Evolutionary conservation across 2,113 vertebrate genomes (phyloP), one percentile per base, ranked within the genome.

Genomic region (Deroptyus accipitrinus): DNA sequence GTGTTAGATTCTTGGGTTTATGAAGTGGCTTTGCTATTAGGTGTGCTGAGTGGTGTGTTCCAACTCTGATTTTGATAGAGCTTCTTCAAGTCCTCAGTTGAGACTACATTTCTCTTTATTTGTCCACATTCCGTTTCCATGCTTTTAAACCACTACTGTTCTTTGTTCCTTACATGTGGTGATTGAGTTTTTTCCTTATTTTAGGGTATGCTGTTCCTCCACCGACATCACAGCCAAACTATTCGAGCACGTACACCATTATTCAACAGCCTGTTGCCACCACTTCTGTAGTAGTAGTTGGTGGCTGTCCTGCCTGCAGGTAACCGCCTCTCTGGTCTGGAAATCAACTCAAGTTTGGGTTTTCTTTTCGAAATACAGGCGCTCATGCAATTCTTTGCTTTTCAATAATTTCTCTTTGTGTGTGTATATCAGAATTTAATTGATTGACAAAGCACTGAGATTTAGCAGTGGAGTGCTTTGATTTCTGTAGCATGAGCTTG

Each of bases 241-340:
- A 98, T n/a, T 57, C 98, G 4, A 98, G 95, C 92, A 98, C 98
- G 0, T 99, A 99, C 94, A 98, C 99, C 88, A 99, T 99, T 94
- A 98, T 99, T 73, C 99, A 99, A 11, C 99, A 99, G 51, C 95
- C 97, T 73, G 85, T 97, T 48, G 86, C 98, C 64, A 97, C 97
- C 94, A 98, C 98, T 30, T 99, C 99, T 39, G 99, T 99, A n/a
- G 99, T 99, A 52, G 99, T 99, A 64, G 99, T 99, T 39, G 99
- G 99, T 80, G 99, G 99, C 96, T 99, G 99, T 84, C 99, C 99
- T 2, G 99, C 99, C 70, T 99, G 99, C 99, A 99, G 99, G 99
- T 99, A 98, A 95, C 28, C 5, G 12, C 11, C 57, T 46, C 23
- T 83, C 8, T 7, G 7, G 33, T 27, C 64, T 33, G 55, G 41